These are phyloP conservation scores for Diplosoma virens DNA, from an alignment of 23 tunicate species.

Conservation along the genomic window DNA sequence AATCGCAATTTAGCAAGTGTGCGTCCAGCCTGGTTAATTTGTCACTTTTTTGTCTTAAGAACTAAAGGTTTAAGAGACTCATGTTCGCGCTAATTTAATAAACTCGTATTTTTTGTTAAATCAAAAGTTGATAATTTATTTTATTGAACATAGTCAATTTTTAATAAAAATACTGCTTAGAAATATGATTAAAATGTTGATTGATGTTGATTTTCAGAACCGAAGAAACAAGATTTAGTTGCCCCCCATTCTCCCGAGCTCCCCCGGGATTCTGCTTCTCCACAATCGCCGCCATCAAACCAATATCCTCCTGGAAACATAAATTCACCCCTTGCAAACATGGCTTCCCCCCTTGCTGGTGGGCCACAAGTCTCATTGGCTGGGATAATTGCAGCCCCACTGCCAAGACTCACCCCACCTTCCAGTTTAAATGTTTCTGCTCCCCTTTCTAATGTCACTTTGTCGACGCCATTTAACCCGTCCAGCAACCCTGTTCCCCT, in stretches of 20 bases:
- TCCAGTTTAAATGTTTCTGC: conserved; percentile 45
- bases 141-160: too few species aligned
- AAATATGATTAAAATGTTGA: too few species aligned
- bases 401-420: conserved; percentile 65
- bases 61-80: too few species aligned
- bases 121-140: too few species aligned
- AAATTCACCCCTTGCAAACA: neutral
- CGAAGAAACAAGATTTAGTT: conserved; percentile 71
- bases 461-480: conserved; percentile 34
- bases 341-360: neutral
- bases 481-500: conserved; percentile 52
- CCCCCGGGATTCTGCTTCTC: conserved; percentile 47
- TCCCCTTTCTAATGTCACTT: conserved; percentile 28
- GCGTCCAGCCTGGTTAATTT: too few species aligned
- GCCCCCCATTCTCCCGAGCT: conserved; percentile 75
- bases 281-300: neutral
- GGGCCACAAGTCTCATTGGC: conserved; percentile 41
- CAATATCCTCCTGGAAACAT: conserved; percentile 4
- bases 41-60: too few species aligned
- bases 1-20: too few species aligned
- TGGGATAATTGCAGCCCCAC: conserved; percentile 46
- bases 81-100: too few species aligned
- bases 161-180: too few species aligned
- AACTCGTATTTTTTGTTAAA: too few species aligned
- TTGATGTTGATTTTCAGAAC: conserved; percentile 45